Percentiles rank a stretch among this genome's conserved stretches.
Conservation (phyloP, 2,888 invertebrate species). For the Listrodromus nycthemerus region DNA sequence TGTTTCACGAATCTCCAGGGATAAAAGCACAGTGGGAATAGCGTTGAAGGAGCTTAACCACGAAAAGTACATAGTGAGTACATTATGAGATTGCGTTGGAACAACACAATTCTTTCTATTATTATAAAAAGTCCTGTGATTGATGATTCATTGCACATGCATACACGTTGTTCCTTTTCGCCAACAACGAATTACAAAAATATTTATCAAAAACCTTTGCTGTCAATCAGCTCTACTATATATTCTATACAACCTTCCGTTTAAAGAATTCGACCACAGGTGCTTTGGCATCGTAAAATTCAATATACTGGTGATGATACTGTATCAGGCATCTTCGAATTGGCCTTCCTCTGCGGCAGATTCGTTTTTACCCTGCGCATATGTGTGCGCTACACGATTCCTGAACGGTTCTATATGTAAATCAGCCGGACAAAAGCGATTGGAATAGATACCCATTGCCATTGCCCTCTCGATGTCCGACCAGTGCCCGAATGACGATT, state of each 20-base stretch:
- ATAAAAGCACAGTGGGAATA: neutral
- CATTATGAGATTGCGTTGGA: neutral
- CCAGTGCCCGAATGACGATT: neutral
- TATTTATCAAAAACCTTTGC: neutral
- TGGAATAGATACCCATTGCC: neutral
- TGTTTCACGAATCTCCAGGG: conserved; percentile 1
- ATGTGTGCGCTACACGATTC: conserved; percentile 59
- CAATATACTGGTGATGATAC: neutral
- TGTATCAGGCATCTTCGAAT: conserved; percentile 73
- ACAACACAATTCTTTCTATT: conserved; percentile 2
- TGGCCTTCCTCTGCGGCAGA: conserved; percentile 71
- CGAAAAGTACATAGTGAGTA: conserved; percentile 26
- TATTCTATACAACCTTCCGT: neutral
- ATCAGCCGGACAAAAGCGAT: conserved; percentile 71
- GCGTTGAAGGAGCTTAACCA: neutral
- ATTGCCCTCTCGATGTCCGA: neutral
- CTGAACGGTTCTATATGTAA: conserved; percentile 61
- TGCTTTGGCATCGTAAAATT: conserved; percentile 12
- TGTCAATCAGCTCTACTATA: neutral
- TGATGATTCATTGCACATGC: neutral
- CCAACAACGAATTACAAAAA: conserved; percentile 1
- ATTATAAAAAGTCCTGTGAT: neutral
- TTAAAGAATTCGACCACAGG: neutral
- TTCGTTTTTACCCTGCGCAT: conserved; percentile 33
- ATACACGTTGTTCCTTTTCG: conserved; percentile 8